Evolutionary conservation across 2,888 invertebrate species (phyloP).

Genomic region (Mesochorus sp.): DNA sequence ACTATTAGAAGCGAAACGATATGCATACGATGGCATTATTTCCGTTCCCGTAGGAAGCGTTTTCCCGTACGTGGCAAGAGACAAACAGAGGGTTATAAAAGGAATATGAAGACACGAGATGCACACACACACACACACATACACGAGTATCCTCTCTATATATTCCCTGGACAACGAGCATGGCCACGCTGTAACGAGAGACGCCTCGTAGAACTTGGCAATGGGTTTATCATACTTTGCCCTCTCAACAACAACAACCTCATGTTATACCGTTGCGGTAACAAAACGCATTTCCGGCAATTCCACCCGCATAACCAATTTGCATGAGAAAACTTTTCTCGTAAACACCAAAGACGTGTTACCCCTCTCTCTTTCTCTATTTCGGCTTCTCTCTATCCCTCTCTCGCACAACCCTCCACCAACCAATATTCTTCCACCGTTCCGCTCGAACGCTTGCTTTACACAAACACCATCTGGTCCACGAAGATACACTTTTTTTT

Average conservation of each 20-base stretch:
- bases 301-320: constrained; percentile 50
- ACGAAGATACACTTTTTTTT: constrained; percentile 24
- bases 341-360: constrained; percentile 46
- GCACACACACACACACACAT: too few species aligned
- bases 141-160: constrained; percentile 1
- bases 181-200: constrained; percentile 26
- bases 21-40: too few species aligned
- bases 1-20: neutral
- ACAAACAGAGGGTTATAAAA: constrained; percentile 7
- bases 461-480: neutral
- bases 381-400: neutral
- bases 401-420: neutral
- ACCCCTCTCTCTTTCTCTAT: neutral
- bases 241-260: constrained; percentile 38
- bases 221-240: constrained; percentile 61
- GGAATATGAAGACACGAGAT: neutral
- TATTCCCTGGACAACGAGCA: neutral
- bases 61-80: constrained; percentile 26
- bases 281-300: constrained; percentile 57
- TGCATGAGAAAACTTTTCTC: constrained; percentile 57
- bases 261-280: constrained; percentile 28
- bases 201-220: constrained; percentile 44
- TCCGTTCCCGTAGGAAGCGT: constrained; percentile 22
- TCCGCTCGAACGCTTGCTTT: constrained; percentile 15
- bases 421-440: neutral